A percentile compares a stretch with the other conserved stretches of the same genome.
Evolutionary conservation across 1,140 invertebrate genomes (phyloP).

Genomic region (Bombyx mandarina): DNA sequence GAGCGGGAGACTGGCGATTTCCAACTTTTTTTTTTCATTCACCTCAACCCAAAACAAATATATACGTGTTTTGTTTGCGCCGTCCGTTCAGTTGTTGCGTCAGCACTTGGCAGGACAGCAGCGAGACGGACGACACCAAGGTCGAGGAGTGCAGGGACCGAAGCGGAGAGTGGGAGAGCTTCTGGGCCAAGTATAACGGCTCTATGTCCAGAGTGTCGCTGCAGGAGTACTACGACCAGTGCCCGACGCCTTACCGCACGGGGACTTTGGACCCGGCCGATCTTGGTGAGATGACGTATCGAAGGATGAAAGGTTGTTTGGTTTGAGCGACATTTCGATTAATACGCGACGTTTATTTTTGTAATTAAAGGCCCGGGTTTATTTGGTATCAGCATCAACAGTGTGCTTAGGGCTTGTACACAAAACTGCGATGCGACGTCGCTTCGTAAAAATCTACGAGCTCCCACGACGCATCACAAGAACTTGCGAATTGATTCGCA

Average conservation of each 20-base stretch:
- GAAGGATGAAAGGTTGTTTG: no score
- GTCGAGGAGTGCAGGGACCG: conserved; percentile 2
- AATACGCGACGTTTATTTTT: no score
- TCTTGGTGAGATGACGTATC: conserved; percentile 24
- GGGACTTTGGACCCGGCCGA: conserved; percentile 44
- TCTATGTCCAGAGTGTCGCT: conserved; percentile 32
- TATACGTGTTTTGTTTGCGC: background rate
- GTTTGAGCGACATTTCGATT: no score
- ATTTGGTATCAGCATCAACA: no score
- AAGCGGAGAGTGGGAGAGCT: conserved; percentile 45
- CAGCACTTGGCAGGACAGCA: conserved; percentile 39
- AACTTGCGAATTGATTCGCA: no score
- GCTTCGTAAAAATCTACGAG: no score
- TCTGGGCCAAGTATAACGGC: conserved; percentile 60
- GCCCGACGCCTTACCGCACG: conserved; percentile 50
- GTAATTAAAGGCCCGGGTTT: no score
- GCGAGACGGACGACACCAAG: conserved; percentile 12
- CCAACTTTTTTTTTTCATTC: no score
- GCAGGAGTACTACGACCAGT: conserved; percentile 52
- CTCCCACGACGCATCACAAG: no score
- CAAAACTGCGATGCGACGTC: no score
- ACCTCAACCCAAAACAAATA: background rate
- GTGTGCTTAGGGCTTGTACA: no score
- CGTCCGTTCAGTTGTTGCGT: conserved; percentile 20
- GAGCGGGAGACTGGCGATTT: no score